Evolutionary conservation across 23 tunicate species (phyloP), one percentile per base, ranked within the genome.

Genomic region (Aplidium turbinatum): DNA sequence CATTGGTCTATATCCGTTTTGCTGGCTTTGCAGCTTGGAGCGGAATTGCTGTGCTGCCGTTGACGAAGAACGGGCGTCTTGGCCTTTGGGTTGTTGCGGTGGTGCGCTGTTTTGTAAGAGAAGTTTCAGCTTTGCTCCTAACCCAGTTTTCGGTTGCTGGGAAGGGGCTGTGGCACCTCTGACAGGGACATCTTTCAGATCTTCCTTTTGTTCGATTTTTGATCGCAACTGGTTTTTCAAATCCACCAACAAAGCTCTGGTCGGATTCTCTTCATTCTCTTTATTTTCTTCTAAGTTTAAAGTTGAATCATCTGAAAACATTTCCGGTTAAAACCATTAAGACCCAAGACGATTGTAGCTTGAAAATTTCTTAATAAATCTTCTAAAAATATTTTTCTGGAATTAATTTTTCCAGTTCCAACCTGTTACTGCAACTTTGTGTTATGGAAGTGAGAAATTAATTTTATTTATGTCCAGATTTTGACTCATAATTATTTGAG

Each of bases 61-160:
- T 19, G 22, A 50, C 0, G 55, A 58, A 30, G 60, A 18, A 6
- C 25, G 18, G 19, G 20, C 47, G 29, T 62, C 50, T 22, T 47
- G 28, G 34, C 32, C 32, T 28, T 50, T 31, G 11, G 25, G 25
- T 55, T 73, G 38, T 47, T 57, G 58, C 26, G 89, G 25, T 35
- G 65, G 76, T n/a, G 78, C 55, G 47, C 69, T 78, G 26, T 72
- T 77, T 52, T 85, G 92, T n/a, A 85, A 51, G 18, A 85, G 68
- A 0, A 85, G 58, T 27, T 53, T 50, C 26, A 85, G 40, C 63
- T 85, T 85, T 22, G 82, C 50, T 26, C 92, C 92, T 29, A 78
- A 29, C 21, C 60, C 82, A 16, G 82, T 83, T 47, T 73, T 58
- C 22, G 80, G 48, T 31, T 66, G 76, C 31, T 54, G 35, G 7